Conservation (phyloP, 2,113 vertebrate genomes). For the Fregata magnificens region DNA sequence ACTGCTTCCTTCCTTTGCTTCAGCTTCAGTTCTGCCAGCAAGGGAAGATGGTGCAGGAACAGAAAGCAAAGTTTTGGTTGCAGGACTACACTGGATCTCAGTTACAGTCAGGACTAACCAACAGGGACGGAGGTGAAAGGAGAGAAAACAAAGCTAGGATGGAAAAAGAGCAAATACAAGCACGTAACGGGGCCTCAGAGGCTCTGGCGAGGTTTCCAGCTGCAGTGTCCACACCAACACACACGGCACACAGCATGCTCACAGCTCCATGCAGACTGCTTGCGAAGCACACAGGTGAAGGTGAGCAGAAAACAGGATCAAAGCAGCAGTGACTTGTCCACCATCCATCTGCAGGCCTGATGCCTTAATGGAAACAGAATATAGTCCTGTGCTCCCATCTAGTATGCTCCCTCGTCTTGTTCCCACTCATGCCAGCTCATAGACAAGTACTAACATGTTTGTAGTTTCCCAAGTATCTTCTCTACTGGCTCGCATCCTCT, state of each 20-base stretch:
- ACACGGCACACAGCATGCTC: background rate
- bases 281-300: background rate
- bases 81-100: background rate
- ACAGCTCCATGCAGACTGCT: background rate
- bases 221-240: too few relatives aligned
- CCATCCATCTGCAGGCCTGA: background rate
- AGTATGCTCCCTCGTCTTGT: background rate
- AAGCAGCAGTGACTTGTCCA: background rate
- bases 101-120: background rate
- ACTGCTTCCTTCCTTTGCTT: background rate
- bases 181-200: accelerated
- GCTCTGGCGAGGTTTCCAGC: background rate
- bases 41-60: background rate
- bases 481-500: background rate
- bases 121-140: background rate
- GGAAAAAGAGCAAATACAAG: background rate
- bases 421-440: background rate
- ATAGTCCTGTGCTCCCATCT: background rate
- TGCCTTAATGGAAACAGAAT: background rate
- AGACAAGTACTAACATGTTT: background rate
- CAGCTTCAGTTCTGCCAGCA: background rate
- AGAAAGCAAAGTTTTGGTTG: background rate
- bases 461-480: background rate
- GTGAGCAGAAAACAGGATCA: background rate
- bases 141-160: background rate